phyloP scores from a whole-genome alignment of 2,888 invertebrate species.

The Fragum whitleyi region DNA sequence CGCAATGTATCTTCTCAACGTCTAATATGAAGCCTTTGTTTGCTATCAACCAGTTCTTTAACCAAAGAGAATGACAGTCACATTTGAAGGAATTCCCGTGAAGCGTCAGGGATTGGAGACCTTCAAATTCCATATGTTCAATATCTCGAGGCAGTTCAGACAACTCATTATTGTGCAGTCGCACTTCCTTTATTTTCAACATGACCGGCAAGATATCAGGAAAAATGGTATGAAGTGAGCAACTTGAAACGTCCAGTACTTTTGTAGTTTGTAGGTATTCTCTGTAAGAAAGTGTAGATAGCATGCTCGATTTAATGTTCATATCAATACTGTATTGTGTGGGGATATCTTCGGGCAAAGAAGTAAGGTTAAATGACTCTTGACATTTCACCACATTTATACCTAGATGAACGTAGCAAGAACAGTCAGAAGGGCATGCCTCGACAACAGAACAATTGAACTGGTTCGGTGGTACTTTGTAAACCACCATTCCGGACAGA shows the following conservation, averaged over 20 bases:
- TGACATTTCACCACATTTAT: constrained; percentile 30
- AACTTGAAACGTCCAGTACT: constrained; percentile 47
- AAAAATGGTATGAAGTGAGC: constrained; percentile 45
- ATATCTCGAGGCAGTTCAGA: constrained; percentile 49
- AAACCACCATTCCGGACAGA: constrained; percentile 34
- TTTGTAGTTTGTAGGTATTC: constrained; percentile 50
- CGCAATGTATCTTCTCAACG: constrained; percentile 40
- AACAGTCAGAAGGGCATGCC: constrained; percentile 39
- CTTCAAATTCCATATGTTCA: constrained; percentile 24
- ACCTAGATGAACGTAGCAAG: constrained; percentile 30
- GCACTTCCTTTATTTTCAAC: constrained; percentile 31
- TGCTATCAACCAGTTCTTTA: constrained; percentile 65
- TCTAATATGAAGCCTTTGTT: constrained; percentile 25
- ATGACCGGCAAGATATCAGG: constrained; percentile 32
- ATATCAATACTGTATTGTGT: background rate
- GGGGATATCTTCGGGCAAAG: constrained; percentile 29
- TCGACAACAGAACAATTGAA: constrained; percentile 48
- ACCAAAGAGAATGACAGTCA: constrained; percentile 69
- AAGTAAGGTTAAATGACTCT: background rate
- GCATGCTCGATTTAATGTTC: constrained; percentile 41
- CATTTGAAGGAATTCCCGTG: constrained; percentile 66
- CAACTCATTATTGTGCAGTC: constrained; percentile 58
- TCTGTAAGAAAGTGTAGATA: no score
- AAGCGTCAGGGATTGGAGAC: constrained; percentile 34
- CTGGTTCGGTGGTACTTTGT: constrained; percentile 18